These are phyloP conservation scores for Morpho achilles DNA, from an alignment of 2,888 invertebrate species.

Conservation along the genomic window DNA sequence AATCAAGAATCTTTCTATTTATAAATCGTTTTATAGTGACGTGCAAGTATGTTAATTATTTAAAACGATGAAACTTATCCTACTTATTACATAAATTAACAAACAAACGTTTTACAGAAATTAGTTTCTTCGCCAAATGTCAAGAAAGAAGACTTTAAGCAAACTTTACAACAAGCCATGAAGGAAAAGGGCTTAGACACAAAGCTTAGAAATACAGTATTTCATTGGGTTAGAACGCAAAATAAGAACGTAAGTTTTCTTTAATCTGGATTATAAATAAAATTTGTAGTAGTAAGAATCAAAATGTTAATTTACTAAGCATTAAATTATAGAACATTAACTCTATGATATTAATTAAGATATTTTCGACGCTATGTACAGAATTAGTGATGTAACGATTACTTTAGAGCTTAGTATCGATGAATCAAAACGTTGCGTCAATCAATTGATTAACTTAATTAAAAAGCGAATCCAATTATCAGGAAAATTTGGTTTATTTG, in stretches of 20 bases:
- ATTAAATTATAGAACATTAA: no score
- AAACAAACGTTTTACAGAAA: constrained; percentile 75
- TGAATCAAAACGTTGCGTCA: no score
- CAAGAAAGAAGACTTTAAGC: constrained; percentile 87
- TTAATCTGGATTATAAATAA: not conserved
- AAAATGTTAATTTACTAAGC: no score
- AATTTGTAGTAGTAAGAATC: no score
- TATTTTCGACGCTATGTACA: no score
- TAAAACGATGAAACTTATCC: not conserved
- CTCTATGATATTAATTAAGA: no score
- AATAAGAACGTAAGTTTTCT: constrained; percentile 58
- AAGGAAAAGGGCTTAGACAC: constrained; percentile 89
- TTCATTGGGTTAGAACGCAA: constrained; percentile 85
- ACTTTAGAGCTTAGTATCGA: no score
- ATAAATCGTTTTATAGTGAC: constrained; percentile 87
- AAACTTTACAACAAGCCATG: constrained; percentile 86
- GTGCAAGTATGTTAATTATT: constrained; percentile 81
- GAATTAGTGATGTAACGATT: no score
- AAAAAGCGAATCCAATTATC: no score
- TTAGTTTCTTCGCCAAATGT: constrained; percentile 87
- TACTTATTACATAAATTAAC: constrained; percentile 15
- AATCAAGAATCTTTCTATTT: constrained; percentile 86
- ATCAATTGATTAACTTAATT: no score
- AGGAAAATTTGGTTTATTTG: no score
- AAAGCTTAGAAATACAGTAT: constrained; percentile 90